These are phyloP conservation scores for Prosapia bicincta DNA, from an alignment of 2,888 invertebrate genomes.

Conservation along the genomic window DNA sequence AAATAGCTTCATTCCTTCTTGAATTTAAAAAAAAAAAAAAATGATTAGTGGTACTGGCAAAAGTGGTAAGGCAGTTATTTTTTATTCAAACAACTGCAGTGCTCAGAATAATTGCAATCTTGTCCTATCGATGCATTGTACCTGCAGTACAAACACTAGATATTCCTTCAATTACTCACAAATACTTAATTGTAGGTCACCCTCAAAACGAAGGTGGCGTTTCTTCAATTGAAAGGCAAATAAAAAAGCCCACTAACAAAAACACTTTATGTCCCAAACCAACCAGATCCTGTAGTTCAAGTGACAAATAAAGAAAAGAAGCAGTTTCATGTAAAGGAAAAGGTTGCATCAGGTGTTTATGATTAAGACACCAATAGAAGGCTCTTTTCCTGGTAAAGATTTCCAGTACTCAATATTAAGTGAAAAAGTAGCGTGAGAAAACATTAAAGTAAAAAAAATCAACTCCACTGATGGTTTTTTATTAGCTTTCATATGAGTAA, in stretches of 20 bases:
- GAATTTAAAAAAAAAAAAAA: conserved; percentile 11
- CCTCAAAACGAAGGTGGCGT: conserved; percentile 16
- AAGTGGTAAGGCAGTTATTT: neutral
- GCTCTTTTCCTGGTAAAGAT: neutral
- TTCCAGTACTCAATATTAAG: neutral
- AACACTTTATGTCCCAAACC: conserved; percentile 15
- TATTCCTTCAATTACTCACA: conserved; percentile 14
- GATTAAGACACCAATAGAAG: neutral
- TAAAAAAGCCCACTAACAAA: conserved; percentile 4
- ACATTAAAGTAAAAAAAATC: neutral
- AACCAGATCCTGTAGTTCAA: conserved; percentile 13
- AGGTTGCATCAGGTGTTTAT: neutral
- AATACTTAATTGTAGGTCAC: conserved; percentile 12
- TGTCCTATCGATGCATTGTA: neutral
- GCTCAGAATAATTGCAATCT: conserved; percentile 17
- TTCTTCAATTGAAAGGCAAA: conserved; percentile 8
- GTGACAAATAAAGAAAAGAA: conserved; percentile 6
- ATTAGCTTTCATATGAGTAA: conserved; percentile 4
- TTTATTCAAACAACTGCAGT: conserved; percentile 17
- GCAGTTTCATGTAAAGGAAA: conserved; percentile 3
- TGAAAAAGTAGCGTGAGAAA: conserved; percentile 6
- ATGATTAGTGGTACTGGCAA: conserved; percentile 1
- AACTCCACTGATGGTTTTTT: neutral
- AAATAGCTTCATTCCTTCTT: conserved; percentile 14
- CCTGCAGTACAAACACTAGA: conserved; percentile 8